Percentiles rank a stretch among this genome's conserved stretches.
These are phyloP conservation scores for Ostrea denselamellosa DNA, from an alignment of 1,140 invertebrate species.

Conservation along the genomic window DNA sequence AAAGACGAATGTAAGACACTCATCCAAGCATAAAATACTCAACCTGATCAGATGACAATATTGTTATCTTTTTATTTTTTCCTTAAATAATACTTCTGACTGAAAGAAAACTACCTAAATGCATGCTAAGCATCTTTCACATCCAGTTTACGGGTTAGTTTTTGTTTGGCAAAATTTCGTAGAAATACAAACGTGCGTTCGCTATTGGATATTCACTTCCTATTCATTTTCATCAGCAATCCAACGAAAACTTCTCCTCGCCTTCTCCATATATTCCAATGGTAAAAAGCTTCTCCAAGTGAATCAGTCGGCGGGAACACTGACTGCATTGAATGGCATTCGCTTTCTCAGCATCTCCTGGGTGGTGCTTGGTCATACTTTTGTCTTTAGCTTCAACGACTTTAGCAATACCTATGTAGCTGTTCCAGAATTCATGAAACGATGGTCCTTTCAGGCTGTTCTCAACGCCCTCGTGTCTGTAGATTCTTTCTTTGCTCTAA, in stretches of 20 bases:
- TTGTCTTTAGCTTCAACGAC: background rate
- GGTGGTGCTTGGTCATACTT: conserved; percentile 15
- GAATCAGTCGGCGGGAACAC: background rate
- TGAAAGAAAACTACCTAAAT: too few relatives aligned
- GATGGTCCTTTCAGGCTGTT: conserved; percentile 68
- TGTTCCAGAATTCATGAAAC: background rate
- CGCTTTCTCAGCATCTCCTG: conserved; percentile 36
- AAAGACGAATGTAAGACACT: background rate
- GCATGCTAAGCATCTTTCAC: too few relatives aligned
- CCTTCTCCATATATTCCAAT: conserved; percentile 29
- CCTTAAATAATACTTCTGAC: too few relatives aligned
- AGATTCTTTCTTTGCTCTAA: conserved; percentile 91
- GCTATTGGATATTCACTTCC: background rate
- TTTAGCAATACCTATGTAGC: background rate
- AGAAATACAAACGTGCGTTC: too few relatives aligned
- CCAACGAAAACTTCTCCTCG: background rate
- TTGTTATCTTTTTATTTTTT: too few relatives aligned
- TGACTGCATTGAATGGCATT: conserved; percentile 41
- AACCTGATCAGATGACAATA: too few relatives aligned
- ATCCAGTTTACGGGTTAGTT: too few relatives aligned
- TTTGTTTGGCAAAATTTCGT: too few relatives aligned
- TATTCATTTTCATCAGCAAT: background rate
- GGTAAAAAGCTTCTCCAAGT: conserved; percentile 25
- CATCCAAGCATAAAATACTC: too few relatives aligned
- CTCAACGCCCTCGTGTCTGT: conserved; percentile 91